Conservation (phyloP, 1,140 invertebrate genomes). For the Penaeus chinensis region DNA sequence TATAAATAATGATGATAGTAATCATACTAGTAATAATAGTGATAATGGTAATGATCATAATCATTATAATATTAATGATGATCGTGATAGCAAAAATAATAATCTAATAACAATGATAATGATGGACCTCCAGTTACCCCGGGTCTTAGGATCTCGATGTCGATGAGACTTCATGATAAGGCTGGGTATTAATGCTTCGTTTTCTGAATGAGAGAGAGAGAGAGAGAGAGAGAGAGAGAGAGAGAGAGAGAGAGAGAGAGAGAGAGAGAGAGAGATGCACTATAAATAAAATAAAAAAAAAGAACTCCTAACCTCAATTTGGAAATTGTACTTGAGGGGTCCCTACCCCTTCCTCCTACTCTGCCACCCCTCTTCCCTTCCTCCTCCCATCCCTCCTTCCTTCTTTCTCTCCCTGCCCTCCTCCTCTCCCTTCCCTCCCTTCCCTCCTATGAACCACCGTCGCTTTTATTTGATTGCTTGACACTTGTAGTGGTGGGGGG, state of each 20-base stretch:
- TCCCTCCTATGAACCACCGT: not conserved
- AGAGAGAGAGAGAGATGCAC: constrained; percentile 5
- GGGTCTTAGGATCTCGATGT: too few species aligned
- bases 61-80: too few species aligned
- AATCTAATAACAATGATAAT: too few species aligned
- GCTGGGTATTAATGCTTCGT: not conserved
- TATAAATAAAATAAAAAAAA: not conserved
- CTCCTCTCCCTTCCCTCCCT: not conserved
- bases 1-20: too few species aligned
- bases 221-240: constrained; percentile 19
- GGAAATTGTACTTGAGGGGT: not conserved
- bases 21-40: too few species aligned
- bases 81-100: too few species aligned
- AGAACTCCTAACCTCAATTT: not conserved
- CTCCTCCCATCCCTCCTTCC: not conserved
- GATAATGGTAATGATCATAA: too few species aligned
- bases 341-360: not conserved
- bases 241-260: constrained; percentile 8
- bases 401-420: not conserved
- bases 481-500: too few species aligned
- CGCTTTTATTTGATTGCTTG: not conserved
- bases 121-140: too few species aligned
- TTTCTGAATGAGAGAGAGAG: not conserved
- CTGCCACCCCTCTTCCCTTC: not conserved
- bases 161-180: too few species aligned